Base-by-base conservation (phyloP, 2,888 invertebrate genomes). In the Callyntrura sp. region DNA sequence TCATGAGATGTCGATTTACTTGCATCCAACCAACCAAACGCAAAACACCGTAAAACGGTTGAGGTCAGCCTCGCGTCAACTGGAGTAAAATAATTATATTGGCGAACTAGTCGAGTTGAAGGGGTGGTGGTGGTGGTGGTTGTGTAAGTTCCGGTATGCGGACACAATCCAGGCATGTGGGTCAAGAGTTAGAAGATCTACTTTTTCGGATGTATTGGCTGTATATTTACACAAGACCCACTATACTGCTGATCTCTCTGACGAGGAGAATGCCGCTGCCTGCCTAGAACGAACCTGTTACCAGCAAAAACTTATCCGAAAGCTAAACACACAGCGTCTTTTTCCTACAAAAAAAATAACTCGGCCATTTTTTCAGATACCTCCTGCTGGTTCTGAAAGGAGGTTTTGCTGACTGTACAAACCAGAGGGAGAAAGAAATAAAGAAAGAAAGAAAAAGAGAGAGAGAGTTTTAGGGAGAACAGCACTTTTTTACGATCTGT, bases 401-500 rank as follows among this genome's bases (percentile, higher is more conserved):
- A 43, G 23, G 14, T 51, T 2, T 12, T 51, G 51, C 35, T 35
- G 35, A 35, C 35, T 35, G 35, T 35, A 35, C 35, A 35, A 35
- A 35, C 35, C 35, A 35, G 35, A 6, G 35, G 6, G 35, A 35
- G 48, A 9, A 48, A 11, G 6, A 48, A 48, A 6, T 48, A 9
- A 48, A 9, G 11, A 48, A 48, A 48, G 11, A 48, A 48, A 48
- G n/a, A n/a, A n/a, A 35, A 35, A 35, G 35, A 35, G 6, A 6
- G 35, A 35, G 35, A 35, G 35, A 35, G 35, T 1, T 23, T 79
- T 62, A 20, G 6, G 45, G 17, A 81, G 35, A 83, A 11, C 68
- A 48, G 55, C 48, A 25, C 57, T 43, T 48, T 84, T 84, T 84
- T 84, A 84, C 84, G 84, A 84, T 73, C 84, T 84, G 51, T 84